Evolutionary conservation across 1,140 invertebrate species (phyloP), one percentile per base, ranked within the genome.

Genomic region (Drosophila santomea): DNA sequence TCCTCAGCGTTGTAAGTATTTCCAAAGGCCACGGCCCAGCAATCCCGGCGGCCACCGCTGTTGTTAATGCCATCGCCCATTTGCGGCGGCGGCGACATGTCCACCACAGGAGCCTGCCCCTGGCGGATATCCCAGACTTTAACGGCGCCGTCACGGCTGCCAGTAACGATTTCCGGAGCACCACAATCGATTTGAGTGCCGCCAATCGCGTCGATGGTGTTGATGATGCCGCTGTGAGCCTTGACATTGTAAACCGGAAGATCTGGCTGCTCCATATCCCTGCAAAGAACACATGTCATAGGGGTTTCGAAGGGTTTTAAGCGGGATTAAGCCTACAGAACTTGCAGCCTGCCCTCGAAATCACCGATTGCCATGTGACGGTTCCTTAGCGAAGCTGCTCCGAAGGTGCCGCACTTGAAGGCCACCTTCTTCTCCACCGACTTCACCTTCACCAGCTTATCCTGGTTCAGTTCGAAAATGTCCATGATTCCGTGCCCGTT

Each of bases 111-210:
- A 36, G 93, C 95, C 79, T 96, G 95, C 90, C 97, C 97, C 91
- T 98, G 97, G 6, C 98, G 94, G 6, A 96, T 95, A 93, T 99
- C 98, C 98, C 98, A 99, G 1, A 99, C 95, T 94, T 98, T 99
- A 0, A 99, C 98, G 76, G 94, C 95, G 4, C 98, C 98, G 95
- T 99, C 98, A 93, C 96, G 94, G 76, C 97, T 97, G 12, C 97
- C 98, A 15, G 98, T 99, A 1, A 96, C 97, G 78, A 99, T 96
- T 95, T 99, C 98, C 25, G 98, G 97, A 7, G 98, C 97, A 23
- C 97, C 98, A 93, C 96, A 97, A 43, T 97, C 96, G 15, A 96
- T 92, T 50, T 93, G 95, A 20, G 95, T 95, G 7, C 98, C 98
- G n/a, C 96, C 97, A 69, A 99, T 95, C 14, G 97, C 98, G 94